phyloP scores from a whole-genome alignment of 1,140 invertebrate species.

The Bombus sylvicola region DNA sequence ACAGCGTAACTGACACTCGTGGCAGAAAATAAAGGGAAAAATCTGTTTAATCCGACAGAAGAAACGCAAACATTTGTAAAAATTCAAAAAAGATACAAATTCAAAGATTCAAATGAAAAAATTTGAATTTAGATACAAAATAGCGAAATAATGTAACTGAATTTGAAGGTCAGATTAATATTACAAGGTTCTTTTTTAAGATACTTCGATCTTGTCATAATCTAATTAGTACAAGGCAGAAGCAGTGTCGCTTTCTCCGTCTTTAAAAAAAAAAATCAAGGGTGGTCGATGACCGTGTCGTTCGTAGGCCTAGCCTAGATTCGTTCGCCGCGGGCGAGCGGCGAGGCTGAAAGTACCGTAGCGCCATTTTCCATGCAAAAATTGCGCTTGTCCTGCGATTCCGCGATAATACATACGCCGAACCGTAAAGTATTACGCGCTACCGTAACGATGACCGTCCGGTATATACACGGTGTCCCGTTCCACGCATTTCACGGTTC shows the following conservation, averaged over 20 bases:
- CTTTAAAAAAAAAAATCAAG: constrained; percentile 62
- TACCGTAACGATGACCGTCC: constrained; percentile 82
- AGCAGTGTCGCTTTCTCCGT: constrained; percentile 63
- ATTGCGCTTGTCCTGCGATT: constrained; percentile 74
- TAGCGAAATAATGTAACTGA: background rate
- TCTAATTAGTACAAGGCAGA: constrained; percentile 50
- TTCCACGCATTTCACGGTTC: constrained; percentile 36
- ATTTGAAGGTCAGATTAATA: background rate
- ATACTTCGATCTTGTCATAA: constrained; percentile 43
- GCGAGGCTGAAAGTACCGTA: constrained; percentile 75
- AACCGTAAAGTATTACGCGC: constrained; percentile 82
- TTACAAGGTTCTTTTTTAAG: background rate
- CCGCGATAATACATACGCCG: constrained; percentile 78
- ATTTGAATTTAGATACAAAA: background rate
- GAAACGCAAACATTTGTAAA: background rate
- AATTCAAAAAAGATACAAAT: background rate
- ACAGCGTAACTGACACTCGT: background rate
- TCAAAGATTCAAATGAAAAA: background rate
- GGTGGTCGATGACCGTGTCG: constrained; percentile 69
- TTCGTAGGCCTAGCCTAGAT: constrained; percentile 73
- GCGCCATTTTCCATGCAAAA: constrained; percentile 74
- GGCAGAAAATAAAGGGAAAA: background rate
- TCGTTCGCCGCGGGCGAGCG: constrained; percentile 61
- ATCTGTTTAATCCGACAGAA: background rate
- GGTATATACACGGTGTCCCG: constrained; percentile 74